These are phyloP conservation scores for Sclerurus mexicanus DNA, from an alignment of 2,113 vertebrate species.

Conservation along the genomic window DNA sequence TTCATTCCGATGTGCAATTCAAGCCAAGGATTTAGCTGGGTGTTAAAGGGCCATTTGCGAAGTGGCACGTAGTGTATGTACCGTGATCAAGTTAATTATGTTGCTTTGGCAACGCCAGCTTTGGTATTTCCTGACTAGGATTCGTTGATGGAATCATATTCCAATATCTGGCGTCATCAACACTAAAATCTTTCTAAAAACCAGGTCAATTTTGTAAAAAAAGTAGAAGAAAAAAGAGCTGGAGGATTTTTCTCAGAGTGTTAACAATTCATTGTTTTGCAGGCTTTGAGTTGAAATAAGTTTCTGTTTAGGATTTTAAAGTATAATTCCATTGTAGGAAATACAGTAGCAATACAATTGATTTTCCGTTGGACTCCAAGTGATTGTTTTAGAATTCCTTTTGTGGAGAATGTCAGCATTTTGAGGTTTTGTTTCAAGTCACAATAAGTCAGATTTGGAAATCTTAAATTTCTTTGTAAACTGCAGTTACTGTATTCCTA, in stretches of 20 bases:
- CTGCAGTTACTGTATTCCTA: background rate
- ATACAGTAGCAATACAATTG: background rate
- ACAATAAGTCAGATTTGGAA: background rate
- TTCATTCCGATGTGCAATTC: background rate
- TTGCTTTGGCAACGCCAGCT: constrained; percentile 55
- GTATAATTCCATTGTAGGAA: background rate
- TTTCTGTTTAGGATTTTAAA: background rate
- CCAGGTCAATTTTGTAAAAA: background rate
- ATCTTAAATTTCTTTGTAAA: background rate
- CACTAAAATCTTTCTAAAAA: background rate
- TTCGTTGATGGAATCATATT: constrained; percentile 53
- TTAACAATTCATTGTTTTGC: background rate
- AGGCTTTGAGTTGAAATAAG: background rate
- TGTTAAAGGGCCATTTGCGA: constrained; percentile 23
- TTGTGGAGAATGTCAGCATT: background rate
- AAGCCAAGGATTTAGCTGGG: background rate
- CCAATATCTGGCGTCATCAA: constrained; percentile 6
- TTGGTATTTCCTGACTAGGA: constrained; percentile 56
- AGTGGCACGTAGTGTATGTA: background rate
- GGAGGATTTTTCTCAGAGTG: background rate
- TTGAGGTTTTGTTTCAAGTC: background rate
- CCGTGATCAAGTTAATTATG: constrained; percentile 43
- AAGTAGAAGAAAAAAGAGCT: background rate
- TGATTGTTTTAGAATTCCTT: background rate
- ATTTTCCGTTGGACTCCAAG: background rate